Conservation (phyloP, 1,140 invertebrate species). For the Vanessa atalanta region DNA sequence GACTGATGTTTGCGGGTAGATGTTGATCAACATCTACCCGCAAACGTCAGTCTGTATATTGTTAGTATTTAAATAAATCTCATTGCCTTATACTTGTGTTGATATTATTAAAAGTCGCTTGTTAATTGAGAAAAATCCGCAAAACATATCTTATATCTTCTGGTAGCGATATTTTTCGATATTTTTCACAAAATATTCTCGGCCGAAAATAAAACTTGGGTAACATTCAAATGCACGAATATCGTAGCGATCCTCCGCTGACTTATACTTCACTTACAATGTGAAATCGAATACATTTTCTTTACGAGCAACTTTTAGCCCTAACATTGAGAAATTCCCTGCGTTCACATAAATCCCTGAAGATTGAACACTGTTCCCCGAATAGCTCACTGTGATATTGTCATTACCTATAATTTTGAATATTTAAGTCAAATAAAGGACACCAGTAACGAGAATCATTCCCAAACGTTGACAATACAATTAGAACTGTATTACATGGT, state of each 20-base stretch:
- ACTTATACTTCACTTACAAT: slow-evolving; percentile 24
- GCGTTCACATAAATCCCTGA: slow-evolving; percentile 19
- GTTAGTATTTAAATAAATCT: background rate
- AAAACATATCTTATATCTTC: background rate
- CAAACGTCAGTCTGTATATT: too few species aligned
- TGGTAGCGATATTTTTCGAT: background rate
- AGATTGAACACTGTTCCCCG: slow-evolving; percentile 15
- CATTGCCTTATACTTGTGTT: background rate
- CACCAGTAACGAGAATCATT: slow-evolving; percentile 1
- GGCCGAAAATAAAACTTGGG: background rate
- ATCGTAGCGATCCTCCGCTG: slow-evolving; percentile 11
- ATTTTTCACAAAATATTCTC: background rate
- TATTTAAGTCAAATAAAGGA: slow-evolving; percentile 21
- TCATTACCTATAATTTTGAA: slow-evolving; percentile 24
- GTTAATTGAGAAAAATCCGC: background rate
- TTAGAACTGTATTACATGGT: background rate
- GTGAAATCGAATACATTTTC: slow-evolving; percentile 20
- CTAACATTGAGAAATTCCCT: slow-evolving; percentile 11
- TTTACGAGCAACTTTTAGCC: slow-evolving; percentile 22
- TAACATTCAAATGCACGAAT: slow-evolving; percentile 13
- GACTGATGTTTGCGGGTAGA: too few species aligned
- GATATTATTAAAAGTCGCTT: background rate
- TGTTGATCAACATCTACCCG: too few species aligned
- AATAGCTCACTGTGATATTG: slow-evolving; percentile 15
- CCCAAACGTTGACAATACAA: background rate